These are phyloP conservation scores for Agrochola macilenta DNA, from an alignment of 2,888 invertebrate species.

Conservation along the genomic window DNA sequence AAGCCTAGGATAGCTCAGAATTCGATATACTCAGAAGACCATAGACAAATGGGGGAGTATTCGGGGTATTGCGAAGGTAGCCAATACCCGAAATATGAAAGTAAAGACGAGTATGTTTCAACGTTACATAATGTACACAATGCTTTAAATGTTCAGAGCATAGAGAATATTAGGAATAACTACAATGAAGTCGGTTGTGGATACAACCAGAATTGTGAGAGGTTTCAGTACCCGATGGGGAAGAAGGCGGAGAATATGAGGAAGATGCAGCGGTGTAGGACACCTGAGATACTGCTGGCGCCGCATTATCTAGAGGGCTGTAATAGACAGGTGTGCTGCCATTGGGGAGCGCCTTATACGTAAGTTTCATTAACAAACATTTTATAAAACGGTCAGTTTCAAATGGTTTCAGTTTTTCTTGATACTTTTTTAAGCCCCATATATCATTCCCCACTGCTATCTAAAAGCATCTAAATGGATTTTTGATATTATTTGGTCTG, in stretches of 20 bases:
- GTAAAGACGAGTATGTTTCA: slow-evolving; percentile 81
- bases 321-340: slow-evolving; percentile 84
- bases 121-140: slow-evolving; percentile 81
- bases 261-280: slow-evolving; percentile 91
- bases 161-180: slow-evolving; percentile 79
- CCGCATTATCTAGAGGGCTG: slow-evolving; percentile 92
- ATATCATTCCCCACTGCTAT: no score
- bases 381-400: no score
- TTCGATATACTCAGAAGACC: slow-evolving; percentile 79
- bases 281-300: slow-evolving; percentile 94
- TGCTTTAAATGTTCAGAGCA: slow-evolving; percentile 79
- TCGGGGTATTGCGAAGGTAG: slow-evolving; percentile 79
- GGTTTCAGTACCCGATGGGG: slow-evolving; percentile 88
- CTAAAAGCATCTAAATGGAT: no score
- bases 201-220: slow-evolving; percentile 81
- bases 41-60: slow-evolving; percentile 78
- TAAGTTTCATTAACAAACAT: slow-evolving; percentile 66
- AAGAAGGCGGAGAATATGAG: slow-evolving; percentile 87
- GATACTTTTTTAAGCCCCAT: no score
- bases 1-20: slow-evolving; percentile 75
- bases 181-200: slow-evolving; percentile 77
- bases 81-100: slow-evolving; percentile 80
- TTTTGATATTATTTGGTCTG: no score
- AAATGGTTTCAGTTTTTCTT: no score
- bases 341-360: slow-evolving; percentile 87